These are phyloP conservation scores for Talpa occidentalis DNA, from an alignment of 2,113 vertebrate genomes.

Conservation along the genomic window DNA sequence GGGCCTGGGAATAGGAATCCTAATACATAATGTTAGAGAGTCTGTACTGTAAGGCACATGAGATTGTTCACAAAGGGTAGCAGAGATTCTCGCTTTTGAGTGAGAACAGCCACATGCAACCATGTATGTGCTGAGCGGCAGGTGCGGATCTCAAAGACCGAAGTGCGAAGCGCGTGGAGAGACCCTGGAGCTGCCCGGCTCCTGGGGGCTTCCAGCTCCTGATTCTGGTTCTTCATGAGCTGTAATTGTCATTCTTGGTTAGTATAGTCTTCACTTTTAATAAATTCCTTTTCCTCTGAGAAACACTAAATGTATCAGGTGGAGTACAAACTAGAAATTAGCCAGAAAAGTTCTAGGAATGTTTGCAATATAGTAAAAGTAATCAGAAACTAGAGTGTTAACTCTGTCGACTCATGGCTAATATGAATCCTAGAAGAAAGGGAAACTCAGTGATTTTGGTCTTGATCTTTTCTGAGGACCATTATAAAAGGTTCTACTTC, in stretches of 20 bases:
- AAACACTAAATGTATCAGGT: background rate
- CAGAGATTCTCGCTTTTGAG: background rate
- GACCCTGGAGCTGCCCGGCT: background rate
- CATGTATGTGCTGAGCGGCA: background rate
- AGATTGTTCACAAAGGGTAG: background rate
- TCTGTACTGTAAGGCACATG: background rate
- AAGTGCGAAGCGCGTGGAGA: background rate
- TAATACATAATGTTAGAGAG: background rate
- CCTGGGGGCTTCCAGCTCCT: background rate
- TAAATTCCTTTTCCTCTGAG: background rate
- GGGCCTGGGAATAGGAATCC: background rate
- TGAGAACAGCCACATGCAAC: background rate
- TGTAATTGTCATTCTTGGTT: background rate
- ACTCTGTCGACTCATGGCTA: background rate
- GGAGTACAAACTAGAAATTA: background rate
- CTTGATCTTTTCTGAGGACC: background rate
- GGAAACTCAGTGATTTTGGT: background rate
- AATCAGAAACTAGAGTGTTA: background rate
- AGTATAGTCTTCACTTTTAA: background rate
- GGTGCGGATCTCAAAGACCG: background rate
- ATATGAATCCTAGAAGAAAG: background rate
- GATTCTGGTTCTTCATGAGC: background rate
- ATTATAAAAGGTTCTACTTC: background rate
- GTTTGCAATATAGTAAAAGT: background rate
- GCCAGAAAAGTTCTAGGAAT: background rate